phyloP scores from a whole-genome alignment of 2,797 vertebrate genomes.

The Sebastes oblongus region DNA sequence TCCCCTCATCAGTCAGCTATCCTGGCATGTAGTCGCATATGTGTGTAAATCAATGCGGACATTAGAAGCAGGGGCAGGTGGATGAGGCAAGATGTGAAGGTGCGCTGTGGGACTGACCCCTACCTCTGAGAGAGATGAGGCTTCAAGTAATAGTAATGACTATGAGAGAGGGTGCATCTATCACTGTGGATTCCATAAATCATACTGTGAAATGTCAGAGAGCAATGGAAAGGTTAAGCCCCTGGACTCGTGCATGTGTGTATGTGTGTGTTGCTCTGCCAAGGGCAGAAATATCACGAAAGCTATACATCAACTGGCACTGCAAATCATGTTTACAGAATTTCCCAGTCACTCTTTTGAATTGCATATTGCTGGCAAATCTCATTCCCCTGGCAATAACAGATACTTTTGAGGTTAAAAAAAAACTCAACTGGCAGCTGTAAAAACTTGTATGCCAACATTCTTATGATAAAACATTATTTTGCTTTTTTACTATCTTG shows the following conservation, averaged over 20 bases:
- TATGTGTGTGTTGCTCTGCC: background rate
- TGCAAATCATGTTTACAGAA: background rate
- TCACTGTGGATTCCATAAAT: slow-evolving; percentile 58
- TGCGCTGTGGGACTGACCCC: slow-evolving; percentile 18
- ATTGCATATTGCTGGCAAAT: slow-evolving; percentile 7
- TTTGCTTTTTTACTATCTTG: slow-evolving; percentile 3
- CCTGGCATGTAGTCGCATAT: slow-evolving; percentile 29
- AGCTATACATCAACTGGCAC: background rate
- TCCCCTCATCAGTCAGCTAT: slow-evolving; percentile 48
- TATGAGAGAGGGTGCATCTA: slow-evolving; percentile 22
- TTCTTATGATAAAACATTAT: slow-evolving; percentile 24
- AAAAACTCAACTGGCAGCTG: slow-evolving; percentile 15
- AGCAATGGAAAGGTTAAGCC: slow-evolving; percentile 39
- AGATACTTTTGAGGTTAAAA: background rate
- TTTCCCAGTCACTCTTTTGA: background rate
- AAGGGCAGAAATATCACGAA: background rate
- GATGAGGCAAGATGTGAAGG: slow-evolving; percentile 23
- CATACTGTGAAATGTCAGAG: slow-evolving; percentile 41
- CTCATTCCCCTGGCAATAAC: background rate
- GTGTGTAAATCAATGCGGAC: slow-evolving; percentile 59
- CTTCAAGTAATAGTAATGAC: slow-evolving; percentile 48
- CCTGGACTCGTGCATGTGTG: background rate
- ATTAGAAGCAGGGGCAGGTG: slow-evolving; percentile 9
- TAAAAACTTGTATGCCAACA: slow-evolving; percentile 37
- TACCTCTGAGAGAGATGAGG: slow-evolving; percentile 44